Conservation (phyloP, 2,888 invertebrate species). For the Biston stratarius region DNA sequence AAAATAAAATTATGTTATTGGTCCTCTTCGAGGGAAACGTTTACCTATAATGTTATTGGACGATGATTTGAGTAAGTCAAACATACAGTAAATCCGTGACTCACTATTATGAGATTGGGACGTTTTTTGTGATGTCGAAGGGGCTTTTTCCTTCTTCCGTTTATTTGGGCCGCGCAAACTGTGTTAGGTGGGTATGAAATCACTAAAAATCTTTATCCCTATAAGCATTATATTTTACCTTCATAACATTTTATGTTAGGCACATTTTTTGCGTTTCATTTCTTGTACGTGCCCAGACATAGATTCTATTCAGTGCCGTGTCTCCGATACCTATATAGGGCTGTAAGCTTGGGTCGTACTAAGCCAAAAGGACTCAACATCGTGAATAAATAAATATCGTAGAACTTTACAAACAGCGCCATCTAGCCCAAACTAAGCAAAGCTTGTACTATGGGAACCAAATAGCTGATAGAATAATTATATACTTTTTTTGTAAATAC, state of each 20-base stretch:
- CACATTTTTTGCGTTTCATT: conserved; percentile 31
- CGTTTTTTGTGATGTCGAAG: conserved; percentile 37
- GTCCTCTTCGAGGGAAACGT: conserved; percentile 50
- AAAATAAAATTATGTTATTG: conserved; percentile 65
- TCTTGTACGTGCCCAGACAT: not conserved
- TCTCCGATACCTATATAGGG: not conserved
- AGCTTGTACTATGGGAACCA: no score
- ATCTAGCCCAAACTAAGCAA: no score
- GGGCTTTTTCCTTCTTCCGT: conserved; percentile 34
- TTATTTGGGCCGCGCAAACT: conserved; percentile 37
- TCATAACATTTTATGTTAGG: conserved; percentile 19
- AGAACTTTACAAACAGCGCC: no score
- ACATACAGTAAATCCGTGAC: conserved; percentile 43
- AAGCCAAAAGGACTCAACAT: no score
- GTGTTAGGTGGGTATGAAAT: conserved; percentile 36
- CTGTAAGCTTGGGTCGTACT: no score
- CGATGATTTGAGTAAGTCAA: conserved; percentile 47
- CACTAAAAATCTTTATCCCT: conserved; percentile 29
- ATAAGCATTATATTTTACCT: conserved; percentile 36
- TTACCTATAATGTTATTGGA: conserved; percentile 50
- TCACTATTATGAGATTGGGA: conserved; percentile 42
- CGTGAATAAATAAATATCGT: no score
- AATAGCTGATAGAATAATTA: no score
- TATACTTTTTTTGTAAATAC: no score
- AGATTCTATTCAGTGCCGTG: not conserved